Percentiles rank a stretch among this genome's conserved stretches.
Evolutionary conservation across 2,888 invertebrate genomes (phyloP).

Genomic region (Diadegma fenestrale): DNA sequence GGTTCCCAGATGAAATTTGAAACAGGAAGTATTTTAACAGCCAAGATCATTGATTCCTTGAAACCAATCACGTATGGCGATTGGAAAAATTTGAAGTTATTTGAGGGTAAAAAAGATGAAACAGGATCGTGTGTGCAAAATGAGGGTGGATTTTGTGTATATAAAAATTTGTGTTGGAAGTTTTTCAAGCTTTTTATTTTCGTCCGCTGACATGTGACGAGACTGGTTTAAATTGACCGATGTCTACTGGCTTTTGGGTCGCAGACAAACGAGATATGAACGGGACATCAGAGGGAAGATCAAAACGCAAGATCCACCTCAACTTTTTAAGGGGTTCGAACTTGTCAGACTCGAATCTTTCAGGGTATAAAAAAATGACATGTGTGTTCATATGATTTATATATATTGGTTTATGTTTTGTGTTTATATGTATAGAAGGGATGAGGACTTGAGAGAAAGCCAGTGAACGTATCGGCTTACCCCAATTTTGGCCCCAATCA

Average conservation of each 20-base stretch:
- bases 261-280: conserved; percentile 5
- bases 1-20: conserved; percentile 75
- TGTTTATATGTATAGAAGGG: conserved; percentile 22
- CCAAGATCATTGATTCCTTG: conserved; percentile 58
- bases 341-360: conserved; percentile 23
- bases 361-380: conserved; percentile 32
- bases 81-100: conserved; percentile 7
- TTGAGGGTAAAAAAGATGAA: conserved; percentile 40
- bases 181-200: conserved; percentile 29
- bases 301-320: conserved; percentile 45
- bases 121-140: conserved; percentile 21
- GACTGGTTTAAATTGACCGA: conserved; percentile 78
- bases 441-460: conserved; percentile 57
- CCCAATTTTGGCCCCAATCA: conserved; percentile 85
- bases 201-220: conserved; percentile 70
- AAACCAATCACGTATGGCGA: conserved; percentile 50
- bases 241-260: conserved; percentile 32
- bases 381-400: conserved; percentile 48
- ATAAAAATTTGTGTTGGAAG: conserved; percentile 31
- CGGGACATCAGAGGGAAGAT: conserved; percentile 30
- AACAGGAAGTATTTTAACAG: conserved; percentile 70
- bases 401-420: background rate
- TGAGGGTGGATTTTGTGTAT: conserved; percentile 34
- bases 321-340: conserved; percentile 34
- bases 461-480: conserved; percentile 82